phyloP scores from a whole-genome alignment of 2,888 invertebrate genomes.

The Chironomus riparius region DNA sequence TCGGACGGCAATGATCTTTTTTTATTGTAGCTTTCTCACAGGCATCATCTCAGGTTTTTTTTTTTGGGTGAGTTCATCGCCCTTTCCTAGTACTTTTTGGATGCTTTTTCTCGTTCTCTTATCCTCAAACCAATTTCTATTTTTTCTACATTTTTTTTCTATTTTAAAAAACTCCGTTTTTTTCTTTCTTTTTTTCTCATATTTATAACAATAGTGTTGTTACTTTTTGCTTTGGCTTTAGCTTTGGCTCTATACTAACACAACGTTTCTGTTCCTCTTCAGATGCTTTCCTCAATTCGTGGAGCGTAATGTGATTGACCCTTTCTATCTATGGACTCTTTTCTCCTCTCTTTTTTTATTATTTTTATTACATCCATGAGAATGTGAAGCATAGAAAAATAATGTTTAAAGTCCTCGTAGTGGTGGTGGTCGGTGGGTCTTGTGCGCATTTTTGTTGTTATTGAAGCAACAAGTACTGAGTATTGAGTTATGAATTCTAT shows the following conservation, averaged over 20 bases:
- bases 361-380: neutral
- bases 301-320: slow-evolving; percentile 13
- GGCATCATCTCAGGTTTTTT: neutral
- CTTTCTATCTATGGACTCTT: slow-evolving; percentile 13
- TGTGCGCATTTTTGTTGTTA: too few relatives aligned
- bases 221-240: neutral
- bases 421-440: neutral
- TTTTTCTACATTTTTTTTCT: neutral
- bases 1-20: slow-evolving; percentile 1
- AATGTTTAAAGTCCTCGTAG: neutral
- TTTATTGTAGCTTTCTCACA: slow-evolving; percentile 11
- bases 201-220: neutral
- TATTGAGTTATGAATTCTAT: too few relatives aligned
- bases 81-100: slow-evolving; percentile 12
- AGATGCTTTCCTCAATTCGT: neutral
- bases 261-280: slow-evolving; percentile 4
- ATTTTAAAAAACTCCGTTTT: slow-evolving; percentile 17
- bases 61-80: slow-evolving; percentile 6
- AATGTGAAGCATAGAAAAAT: neutral
- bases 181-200: neutral
- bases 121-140: slow-evolving; percentile 10
- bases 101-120: slow-evolving; percentile 10
- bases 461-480: too few relatives aligned
- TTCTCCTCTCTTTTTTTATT: neutral
- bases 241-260: neutral